Percentiles rank a stretch among this genome's conserved stretches.
These are phyloP conservation scores for Spodoptera frugiperda DNA, from an alignment of 1,140 invertebrate species.

Conservation along the genomic window DNA sequence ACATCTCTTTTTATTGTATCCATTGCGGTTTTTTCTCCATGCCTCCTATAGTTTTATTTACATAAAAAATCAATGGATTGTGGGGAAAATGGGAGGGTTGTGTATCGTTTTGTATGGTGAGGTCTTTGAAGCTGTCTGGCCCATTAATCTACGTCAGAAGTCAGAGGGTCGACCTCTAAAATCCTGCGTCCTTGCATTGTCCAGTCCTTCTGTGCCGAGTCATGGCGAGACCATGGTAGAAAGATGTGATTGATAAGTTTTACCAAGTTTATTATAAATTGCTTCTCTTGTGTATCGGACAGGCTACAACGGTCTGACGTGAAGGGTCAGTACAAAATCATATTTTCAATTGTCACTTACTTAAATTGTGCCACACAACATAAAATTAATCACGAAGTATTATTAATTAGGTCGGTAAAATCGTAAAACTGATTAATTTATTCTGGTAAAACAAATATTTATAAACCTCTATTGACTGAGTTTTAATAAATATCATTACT, in stretches of 20 bases:
- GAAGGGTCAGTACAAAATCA: slow-evolving; percentile 22
- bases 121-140: slow-evolving; percentile 21
- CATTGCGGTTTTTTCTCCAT: slow-evolving; percentile 19
- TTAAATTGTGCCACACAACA: background rate
- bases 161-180: slow-evolving; percentile 48
- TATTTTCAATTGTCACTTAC: background rate
- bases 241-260: slow-evolving; percentile 47
- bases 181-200: slow-evolving; percentile 44
- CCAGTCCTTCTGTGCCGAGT: slow-evolving; percentile 45
- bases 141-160: slow-evolving; percentile 52
- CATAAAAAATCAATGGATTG: slow-evolving; percentile 16
- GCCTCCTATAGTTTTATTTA: background rate
- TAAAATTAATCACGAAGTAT: slow-evolving; percentile 21
- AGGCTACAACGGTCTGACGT: slow-evolving; percentile 2
- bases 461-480: slow-evolving; percentile 16
- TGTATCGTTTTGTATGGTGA: slow-evolving; percentile 35
- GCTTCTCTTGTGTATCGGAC: slow-evolving; percentile 7
- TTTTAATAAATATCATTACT: slow-evolving; percentile 18
- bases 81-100: background rate
- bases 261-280: slow-evolving; percentile 38
- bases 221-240: slow-evolving; percentile 30
- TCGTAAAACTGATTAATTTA: slow-evolving; percentile 28
- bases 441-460: slow-evolving; percentile 19
- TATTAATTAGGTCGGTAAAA: slow-evolving; percentile 27
- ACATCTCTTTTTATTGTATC: slow-evolving; percentile 13